Base-by-base conservation (phyloP, 2,113 vertebrate genomes). In the Leucoraja erinaceus region DNA sequence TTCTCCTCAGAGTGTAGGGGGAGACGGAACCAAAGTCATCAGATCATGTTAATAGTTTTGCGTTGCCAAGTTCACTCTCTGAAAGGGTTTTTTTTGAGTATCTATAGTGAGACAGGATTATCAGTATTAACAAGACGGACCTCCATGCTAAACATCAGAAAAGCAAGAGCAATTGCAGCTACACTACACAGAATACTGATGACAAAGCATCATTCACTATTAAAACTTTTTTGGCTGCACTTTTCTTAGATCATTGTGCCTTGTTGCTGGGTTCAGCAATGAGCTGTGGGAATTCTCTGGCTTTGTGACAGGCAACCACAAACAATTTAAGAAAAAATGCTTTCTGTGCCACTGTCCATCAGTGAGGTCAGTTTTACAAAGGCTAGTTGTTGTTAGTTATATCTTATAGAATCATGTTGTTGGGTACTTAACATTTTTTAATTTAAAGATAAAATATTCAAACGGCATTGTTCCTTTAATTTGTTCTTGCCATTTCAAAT, bases 171-270 rank as follows among this genome's bases (percentile, higher is more conserved):
- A 25, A 56, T 56, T 83, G 79, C 79, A 56, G 25, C 47, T 83
- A 0, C 47, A 84, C 81, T 9, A 59, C 25, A 84, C 25, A 84
- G 54, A 56, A 61, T 84, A 84, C 54, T 84, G 81, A 25, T 0
- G 81, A 59, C 54, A 59, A 84, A 61, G 56, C 54, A 84, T 25
- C 56, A 28, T 25, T 61, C 81, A 84, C 54, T 54, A 28, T 10
- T 84, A 54, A 25, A 84, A 84, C 22, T 84, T 10, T 84, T 28
- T 25, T 11, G 56, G 11, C 54, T 56, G 54, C 59, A 25, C 54
- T 84, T 59, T 84, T 84, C 81, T n/a, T 84, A 54, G 81, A 84
- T 84, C 54, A 25, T 28, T 61, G 81, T 84, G 81, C 54, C 9
- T 61, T 84, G 81, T 84, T 84, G 54, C 2, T 84, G 54, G 81